phyloP scores from a whole-genome alignment of 2,113 vertebrate species.

The Okapia johnstoni region DNA sequence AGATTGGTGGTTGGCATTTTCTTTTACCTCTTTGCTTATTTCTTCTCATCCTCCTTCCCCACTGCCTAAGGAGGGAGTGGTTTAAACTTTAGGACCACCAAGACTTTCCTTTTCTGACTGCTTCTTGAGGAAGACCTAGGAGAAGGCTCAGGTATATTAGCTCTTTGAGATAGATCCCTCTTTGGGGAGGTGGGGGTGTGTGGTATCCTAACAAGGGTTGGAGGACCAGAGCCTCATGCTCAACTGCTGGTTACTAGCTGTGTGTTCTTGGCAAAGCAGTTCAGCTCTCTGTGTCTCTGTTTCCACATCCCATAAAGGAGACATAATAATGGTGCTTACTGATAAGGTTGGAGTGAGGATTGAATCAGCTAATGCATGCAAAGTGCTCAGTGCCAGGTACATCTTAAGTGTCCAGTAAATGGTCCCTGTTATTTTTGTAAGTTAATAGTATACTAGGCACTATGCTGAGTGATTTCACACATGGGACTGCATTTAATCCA shows the following conservation, averaged over 20 bases:
- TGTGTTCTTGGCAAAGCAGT: background rate
- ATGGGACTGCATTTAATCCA: background rate
- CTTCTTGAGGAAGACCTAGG: background rate
- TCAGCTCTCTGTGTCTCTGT: background rate
- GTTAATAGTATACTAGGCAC: background rate
- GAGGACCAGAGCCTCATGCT: background rate
- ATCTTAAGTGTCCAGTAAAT: background rate
- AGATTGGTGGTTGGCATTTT: background rate
- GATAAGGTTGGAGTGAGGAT: background rate
- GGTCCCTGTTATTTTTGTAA: background rate
- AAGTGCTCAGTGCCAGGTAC: background rate
- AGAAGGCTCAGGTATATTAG: background rate
- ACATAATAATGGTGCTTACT: background rate
- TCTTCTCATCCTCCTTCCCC: background rate
- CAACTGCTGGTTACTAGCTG: background rate
- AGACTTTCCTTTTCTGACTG: background rate
- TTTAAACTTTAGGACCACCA: background rate
- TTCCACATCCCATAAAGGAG: conserved; percentile 28
- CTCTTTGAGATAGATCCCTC: background rate
- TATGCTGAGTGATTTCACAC: background rate
- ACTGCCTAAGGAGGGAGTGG: background rate
- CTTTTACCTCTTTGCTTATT: conserved; percentile 1
- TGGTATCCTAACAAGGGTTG: conserved; percentile 1
- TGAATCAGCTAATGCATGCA: background rate
- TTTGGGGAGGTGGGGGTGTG: background rate